Evolutionary conservation across 2,888 invertebrate species (phyloP), one percentile per base, ranked within the genome.

Genomic region (Phyllotreta cruciferae): DNA sequence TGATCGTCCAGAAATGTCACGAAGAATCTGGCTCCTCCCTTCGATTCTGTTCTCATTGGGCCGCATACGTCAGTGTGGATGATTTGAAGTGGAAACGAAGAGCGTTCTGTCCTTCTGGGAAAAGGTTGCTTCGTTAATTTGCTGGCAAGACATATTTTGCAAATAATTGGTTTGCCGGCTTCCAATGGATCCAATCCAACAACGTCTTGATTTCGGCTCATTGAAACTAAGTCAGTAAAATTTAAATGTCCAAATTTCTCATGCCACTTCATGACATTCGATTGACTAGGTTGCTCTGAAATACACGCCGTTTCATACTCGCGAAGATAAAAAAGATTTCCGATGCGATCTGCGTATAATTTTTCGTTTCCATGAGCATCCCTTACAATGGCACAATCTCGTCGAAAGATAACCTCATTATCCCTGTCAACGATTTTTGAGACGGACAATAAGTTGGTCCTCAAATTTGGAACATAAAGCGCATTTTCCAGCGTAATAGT

Each of bases 361-460:
- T 50, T 50, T 3, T 61, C 37, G n/a, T 57, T 39, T n/a, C 56
- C 62, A 24, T 61, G 14, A 6, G 38, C 24, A 10, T 49, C 66
- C 50, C 42, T 9, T 37, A 67, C 35, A 10, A 57, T 8, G 14
- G 67, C 66, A 57, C 36, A 37, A 24, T 66, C 58, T 42, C 61
- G 54, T 10, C 38, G 39, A 41, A 63, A 67, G 8, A 56, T 13
- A 42, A 63, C 50, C 36, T 61, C 56, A 10, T 60, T 61, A n/a
- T 42, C 36, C 3, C 62, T 62, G 7, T 63, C 37, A 3, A 63
- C 63, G 6, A 66, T 66, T 62, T 66, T 66, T 1, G 56, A 50
- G 1, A 66, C 61, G 8, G 64, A 68, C 8, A 66, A 38, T 8
- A 68, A 50, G 34, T 68, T 62, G 1, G 56, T 66, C 2, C 62